Base-by-base conservation (phyloP, 1,140 invertebrate species). In the Mycetomoellerius zeteki region DNA sequence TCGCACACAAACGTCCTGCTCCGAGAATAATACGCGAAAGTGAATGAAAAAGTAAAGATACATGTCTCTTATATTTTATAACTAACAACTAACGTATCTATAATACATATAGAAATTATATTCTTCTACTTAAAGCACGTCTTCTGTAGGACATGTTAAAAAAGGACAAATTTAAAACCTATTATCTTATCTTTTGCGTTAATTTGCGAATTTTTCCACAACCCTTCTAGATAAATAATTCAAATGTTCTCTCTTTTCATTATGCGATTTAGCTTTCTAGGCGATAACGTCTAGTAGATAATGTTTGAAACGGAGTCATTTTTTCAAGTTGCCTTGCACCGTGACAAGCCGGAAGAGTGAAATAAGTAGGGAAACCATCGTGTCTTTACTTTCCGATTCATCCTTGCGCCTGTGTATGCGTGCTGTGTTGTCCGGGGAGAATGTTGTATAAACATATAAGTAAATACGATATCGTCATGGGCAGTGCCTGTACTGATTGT, bases 401-500 rank as follows among this genome's bases (percentile, higher is more conserved):
- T 47, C 30, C 73, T 50, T 19, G 60, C 58, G 47, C n/a, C n/a
- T 64, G 21, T 77, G 21, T 37, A 71, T 60, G 81, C 27, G 47
- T n/a, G 37, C 16, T 71, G 60, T 64, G 12, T 43, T 47, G 58
- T 78, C 12, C 6, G 24, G 21, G 50, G 16, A 43, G n/a, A 84
- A 60, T 30, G 62, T 60, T 58, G 30, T 76, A 27, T 64, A 21
- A 56, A 73, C 27, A 58, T 54, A 16, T 52, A 72, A 14, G 24
- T 71, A 27, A 50, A 58, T 16, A 12, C 21, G 7, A 62, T 54
- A 30, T 85, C 73, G 54, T 84, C 58, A 60, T 72, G 54, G 81
- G 76, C 56, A 65, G 82, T 86, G 86, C 65, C 86, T 86, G 72
- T 65, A 50, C 69, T 85, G 71, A 84, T 87, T 50, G 81, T 73